Evolutionary conservation across 2,888 invertebrate species (phyloP), one percentile per base, ranked within the genome.

Genomic region (Polyploca ridens): DNA sequence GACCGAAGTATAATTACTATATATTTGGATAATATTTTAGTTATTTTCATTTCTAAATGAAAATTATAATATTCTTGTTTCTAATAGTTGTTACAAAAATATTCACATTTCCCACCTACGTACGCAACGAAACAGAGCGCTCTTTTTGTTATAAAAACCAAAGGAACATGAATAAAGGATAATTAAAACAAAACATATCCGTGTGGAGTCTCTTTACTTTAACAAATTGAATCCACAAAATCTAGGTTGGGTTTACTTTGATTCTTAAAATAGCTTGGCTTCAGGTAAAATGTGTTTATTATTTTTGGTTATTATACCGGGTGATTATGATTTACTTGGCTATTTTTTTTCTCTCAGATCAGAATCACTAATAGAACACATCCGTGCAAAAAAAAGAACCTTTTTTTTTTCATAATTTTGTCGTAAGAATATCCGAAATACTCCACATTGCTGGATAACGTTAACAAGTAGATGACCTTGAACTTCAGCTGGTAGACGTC

Each of bases 111-210:
- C 14, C 10, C 1, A 54, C 54, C 19, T 54, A 19, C 19, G 19
- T 19, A 19, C 49, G 49, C 16, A 16, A 49, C 16, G 7, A 49
- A 49, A 49, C 49, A 38, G 27, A 4, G n/a, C 46, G 44, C 5
- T 41, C 6, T 35, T 5, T 33, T 27, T 61, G 27, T 61, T 33
- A 38, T n/a, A 27, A 61, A 61, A 61, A 61, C 19, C 19, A 13
- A 35, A n/a, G 35, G 19, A 33, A 44, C 27, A 8, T 59, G 33
- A 33, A 59, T 35, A 59, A 33, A 59, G 35, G 59, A 33, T 59
- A 59, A 59, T 35, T 33, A 33, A 35, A 59, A 59, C 59, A 59
- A 59, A 35, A 59, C 59, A 59, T 33, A 59, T 35, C 59, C 59
- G 33, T 33, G 35, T 33, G 27, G 33, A 35, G 13, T 14, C 35